Percentiles rank a stretch among this genome's conserved stretches.
Evolutionary conservation across 2,888 invertebrate species (phyloP).

Genomic region (Auanema freiburgensis): DNA sequence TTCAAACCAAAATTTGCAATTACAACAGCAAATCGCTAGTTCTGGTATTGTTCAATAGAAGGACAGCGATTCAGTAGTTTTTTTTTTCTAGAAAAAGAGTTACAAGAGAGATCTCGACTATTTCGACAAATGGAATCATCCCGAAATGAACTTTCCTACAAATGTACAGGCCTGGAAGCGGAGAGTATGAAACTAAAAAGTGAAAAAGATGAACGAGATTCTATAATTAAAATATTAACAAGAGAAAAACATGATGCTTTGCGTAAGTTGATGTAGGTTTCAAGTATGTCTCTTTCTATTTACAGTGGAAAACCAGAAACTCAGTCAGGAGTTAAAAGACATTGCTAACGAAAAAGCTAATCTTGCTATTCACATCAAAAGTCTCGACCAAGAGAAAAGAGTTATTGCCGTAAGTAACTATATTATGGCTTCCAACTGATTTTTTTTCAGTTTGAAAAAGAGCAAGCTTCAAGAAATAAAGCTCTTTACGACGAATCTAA

Average conservation of each 20-base stretch:
- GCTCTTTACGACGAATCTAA: conserved; percentile 30
- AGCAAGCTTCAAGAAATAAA: conserved; percentile 26
- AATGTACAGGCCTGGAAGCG: conserved; percentile 31
- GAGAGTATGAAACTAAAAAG: conserved; percentile 28
- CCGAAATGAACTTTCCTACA: conserved; percentile 27
- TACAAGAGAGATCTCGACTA: conserved; percentile 15
- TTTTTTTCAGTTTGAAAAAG: conserved; percentile 31
- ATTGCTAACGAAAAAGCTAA: conserved; percentile 23
- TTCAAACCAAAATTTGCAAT: conserved; percentile 13
- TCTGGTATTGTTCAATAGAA: conserved; percentile 7
- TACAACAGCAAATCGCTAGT: conserved; percentile 17
- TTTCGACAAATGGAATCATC: conserved; percentile 25
- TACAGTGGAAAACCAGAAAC: conserved; percentile 26
- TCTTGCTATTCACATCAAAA: conserved; percentile 21
- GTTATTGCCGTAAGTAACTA: conserved; percentile 19
- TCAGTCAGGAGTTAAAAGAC: conserved; percentile 29
- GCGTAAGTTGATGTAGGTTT: conserved; percentile 14
- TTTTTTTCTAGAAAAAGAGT: conserved; percentile 15
- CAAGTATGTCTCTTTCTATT: not conserved
- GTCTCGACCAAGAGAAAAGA: conserved; percentile 24
- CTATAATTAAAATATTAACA: conserved; percentile 25
- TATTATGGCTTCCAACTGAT: not conserved
- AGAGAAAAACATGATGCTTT: conserved; percentile 37
- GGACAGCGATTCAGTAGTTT: conserved; percentile 1
- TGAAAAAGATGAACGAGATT: conserved; percentile 43